Evolutionary conservation across 2,888 invertebrate genomes (phyloP).

Genomic region (Drosophila meridiana): DNA sequence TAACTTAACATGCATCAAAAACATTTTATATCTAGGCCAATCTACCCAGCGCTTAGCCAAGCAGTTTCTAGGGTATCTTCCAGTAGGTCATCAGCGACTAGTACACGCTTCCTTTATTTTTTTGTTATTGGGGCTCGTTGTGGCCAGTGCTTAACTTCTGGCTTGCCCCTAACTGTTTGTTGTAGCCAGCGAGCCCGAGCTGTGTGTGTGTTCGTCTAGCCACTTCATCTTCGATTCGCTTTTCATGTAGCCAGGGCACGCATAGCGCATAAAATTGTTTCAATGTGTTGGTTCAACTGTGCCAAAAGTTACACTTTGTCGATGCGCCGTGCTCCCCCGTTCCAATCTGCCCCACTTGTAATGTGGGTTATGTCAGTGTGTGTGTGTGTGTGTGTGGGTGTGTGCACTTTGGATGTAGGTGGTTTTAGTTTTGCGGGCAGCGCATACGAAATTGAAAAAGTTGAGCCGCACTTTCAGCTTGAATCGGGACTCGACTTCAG

Average conservation of each 20-base stretch:
- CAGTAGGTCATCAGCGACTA: background rate
- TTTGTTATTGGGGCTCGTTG: conserved; percentile 14
- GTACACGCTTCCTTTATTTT: background rate
- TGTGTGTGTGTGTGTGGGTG: conserved; percentile 29
- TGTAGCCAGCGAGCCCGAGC: conserved; percentile 13
- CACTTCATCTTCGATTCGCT: conserved; percentile 76
- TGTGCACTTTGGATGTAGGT: conserved; percentile 53
- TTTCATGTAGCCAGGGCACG: conserved; percentile 77
- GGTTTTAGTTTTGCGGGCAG: conserved; percentile 43
- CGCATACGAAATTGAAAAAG: conserved; percentile 75
- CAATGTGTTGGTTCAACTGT: conserved; percentile 53
- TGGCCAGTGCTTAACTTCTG: conserved; percentile 56
- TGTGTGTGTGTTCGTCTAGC: conserved; percentile 27
- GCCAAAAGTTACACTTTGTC: conserved; percentile 63
- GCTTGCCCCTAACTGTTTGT: conserved; percentile 28
- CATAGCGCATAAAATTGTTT: conserved; percentile 76
- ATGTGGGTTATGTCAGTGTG: conserved; percentile 35
- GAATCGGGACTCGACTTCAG: conserved; percentile 18
- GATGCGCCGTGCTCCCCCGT: background rate
- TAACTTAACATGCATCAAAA: background rate
- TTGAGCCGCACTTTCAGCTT: conserved; percentile 49
- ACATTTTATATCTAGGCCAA: background rate
- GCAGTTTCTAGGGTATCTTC: background rate
- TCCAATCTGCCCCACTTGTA: conserved; percentile 19
- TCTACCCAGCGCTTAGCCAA: background rate